Conservation (phyloP, 2,113 vertebrate species). For the Hiodon alosoides region DNA sequence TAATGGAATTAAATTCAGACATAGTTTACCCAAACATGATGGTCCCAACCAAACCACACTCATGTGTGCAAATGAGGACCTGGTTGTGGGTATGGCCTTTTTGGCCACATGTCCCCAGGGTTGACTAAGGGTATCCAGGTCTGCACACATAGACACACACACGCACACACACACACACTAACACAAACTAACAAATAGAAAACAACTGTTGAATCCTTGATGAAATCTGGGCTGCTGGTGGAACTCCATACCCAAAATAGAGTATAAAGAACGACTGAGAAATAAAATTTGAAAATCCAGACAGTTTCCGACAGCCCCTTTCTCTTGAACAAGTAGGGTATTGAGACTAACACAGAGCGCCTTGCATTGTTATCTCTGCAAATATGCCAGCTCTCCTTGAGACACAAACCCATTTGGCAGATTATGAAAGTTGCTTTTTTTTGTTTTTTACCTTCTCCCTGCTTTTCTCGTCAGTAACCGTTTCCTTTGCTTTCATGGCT, state of each 20-base stretch:
- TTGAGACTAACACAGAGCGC: conserved; percentile 19
- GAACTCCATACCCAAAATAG: conserved; percentile 27
- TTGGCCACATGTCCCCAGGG: too few species aligned
- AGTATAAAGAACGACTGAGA: conserved; percentile 14
- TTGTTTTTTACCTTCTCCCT: background rate
- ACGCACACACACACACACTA: conserved; percentile 8
- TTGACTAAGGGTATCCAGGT: too few species aligned
- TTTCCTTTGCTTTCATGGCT: conserved; percentile 62
- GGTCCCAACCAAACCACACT: too few species aligned
- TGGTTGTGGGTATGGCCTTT: too few species aligned
- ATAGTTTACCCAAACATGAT: too few species aligned
- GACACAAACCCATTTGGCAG: conserved; percentile 7
- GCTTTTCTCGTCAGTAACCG: conserved; percentile 14
- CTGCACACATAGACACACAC: too few species aligned
- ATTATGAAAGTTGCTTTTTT: background rate
- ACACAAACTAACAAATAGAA: conserved; percentile 11
- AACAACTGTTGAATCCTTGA: conserved; percentile 5
- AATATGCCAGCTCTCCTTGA: conserved; percentile 15
- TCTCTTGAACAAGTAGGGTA: conserved; percentile 33
- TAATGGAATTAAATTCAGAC: background rate
- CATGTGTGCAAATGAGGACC: too few species aligned
- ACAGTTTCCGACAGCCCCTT: conserved; percentile 11
- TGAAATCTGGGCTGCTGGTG: background rate
- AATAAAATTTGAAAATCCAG: background rate
- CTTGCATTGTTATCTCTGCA: conserved; percentile 21